A percentile compares a stretch with the other conserved stretches of the same genome.
Evolutionary conservation across 1,140 invertebrate species (phyloP).

Genomic region (Dendroctonus valens): DNA sequence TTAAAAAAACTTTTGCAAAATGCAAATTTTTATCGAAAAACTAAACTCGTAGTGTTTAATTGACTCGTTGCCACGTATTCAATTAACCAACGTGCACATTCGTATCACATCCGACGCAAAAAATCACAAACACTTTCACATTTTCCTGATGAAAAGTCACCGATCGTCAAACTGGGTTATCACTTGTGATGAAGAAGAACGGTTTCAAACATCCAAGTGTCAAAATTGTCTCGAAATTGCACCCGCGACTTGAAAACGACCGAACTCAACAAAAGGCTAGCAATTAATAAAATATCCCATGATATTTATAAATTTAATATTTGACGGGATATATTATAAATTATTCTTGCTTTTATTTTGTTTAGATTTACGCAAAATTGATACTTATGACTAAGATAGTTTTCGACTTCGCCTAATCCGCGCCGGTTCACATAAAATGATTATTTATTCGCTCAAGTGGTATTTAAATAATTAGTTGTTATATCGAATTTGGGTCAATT

Average conservation of each 20-base stretch:
- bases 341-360: slow-evolving; percentile 43
- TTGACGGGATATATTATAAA: slow-evolving; percentile 42
- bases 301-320: slow-evolving; percentile 49
- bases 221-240: too few relatives aligned
- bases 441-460: slow-evolving; percentile 38
- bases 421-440: slow-evolving; percentile 34
- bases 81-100: too few relatives aligned
- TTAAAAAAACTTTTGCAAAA: too few relatives aligned
- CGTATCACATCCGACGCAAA: too few relatives aligned
- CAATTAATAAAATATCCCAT: slow-evolving; percentile 46
- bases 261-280: slow-evolving; percentile 40
- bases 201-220: too few relatives aligned
- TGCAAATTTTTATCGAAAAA: too few relatives aligned
- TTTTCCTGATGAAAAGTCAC: too few relatives aligned
- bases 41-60: too few relatives aligned
- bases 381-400: slow-evolving; percentile 38
- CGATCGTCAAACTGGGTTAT: too few relatives aligned
- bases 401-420: slow-evolving; percentile 26
- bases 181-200: too few relatives aligned
- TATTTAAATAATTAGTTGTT: slow-evolving; percentile 41
- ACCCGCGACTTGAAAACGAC: slow-evolving; percentile 1
- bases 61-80: too few relatives aligned
- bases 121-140: too few relatives aligned
- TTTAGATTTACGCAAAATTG: slow-evolving; percentile 46
- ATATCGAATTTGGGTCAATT: slow-evolving; percentile 46